Conservation (phyloP, 2,113 vertebrate genomes). For the Rhinoderma darwinii region DNA sequence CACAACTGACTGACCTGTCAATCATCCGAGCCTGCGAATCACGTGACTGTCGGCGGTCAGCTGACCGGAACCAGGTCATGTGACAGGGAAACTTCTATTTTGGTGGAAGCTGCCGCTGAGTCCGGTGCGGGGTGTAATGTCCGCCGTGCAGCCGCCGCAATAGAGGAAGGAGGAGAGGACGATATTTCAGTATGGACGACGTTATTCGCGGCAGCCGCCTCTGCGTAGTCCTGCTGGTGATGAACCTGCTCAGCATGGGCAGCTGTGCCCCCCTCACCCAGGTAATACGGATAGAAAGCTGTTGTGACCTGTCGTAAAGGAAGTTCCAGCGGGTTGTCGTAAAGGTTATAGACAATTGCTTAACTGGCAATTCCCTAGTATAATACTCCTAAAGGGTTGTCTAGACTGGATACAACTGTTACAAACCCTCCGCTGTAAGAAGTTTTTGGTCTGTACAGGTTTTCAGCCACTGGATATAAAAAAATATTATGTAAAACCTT, state of each 20-base stretch:
- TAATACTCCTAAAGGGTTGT: too few species aligned
- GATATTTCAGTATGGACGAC: background rate
- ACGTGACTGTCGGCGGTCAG: background rate
- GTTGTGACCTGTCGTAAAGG: background rate
- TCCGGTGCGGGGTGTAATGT: background rate
- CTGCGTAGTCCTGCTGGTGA: background rate
- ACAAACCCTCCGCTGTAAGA: too few species aligned
- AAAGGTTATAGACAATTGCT: too few species aligned
- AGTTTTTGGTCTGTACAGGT: too few species aligned
- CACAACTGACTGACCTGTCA: background rate
- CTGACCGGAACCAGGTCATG: slow-evolving; percentile 21
- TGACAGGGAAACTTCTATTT: background rate
- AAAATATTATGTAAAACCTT: too few species aligned
- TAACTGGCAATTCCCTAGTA: too few species aligned
- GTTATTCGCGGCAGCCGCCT: background rate
- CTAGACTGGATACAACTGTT: too few species aligned
- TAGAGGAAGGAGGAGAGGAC: background rate
- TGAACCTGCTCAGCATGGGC: background rate
- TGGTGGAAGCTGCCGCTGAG: background rate
- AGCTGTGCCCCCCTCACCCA: background rate
- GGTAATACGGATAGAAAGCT: too few species aligned
- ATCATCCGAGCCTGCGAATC: background rate
- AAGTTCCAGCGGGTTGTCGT: too few species aligned
- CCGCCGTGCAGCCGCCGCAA: background rate
- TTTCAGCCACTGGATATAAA: too few species aligned